These are phyloP conservation scores for Eupithecia pulchellata DNA, from an alignment of 2,888 invertebrate species.

Conservation along the genomic window DNA sequence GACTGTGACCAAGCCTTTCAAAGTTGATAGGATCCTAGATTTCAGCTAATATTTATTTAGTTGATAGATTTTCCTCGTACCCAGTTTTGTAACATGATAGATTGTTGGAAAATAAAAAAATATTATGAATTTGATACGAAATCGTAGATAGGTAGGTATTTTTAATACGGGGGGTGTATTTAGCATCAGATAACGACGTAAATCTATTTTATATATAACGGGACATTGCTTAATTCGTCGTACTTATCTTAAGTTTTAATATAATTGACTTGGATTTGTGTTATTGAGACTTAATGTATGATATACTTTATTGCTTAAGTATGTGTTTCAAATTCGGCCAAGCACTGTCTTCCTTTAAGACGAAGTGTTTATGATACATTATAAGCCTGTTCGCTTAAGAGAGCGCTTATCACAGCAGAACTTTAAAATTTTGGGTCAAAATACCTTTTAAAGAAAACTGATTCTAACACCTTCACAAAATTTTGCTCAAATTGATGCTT, in stretches of 20 bases:
- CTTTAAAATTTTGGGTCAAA: neutral
- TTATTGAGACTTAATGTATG: conserved; percentile 59
- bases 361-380: conserved; percentile 19
- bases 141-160: conserved; percentile 83
- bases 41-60: conserved; percentile 54
- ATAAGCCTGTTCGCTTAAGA: conserved; percentile 13
- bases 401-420: conserved; percentile 16
- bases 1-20: neutral
- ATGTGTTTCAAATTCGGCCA: conserved; percentile 50
- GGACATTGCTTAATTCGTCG: conserved; percentile 58
- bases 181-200: conserved; percentile 65
- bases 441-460: conserved; percentile 13
- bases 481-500: conserved; percentile 48
- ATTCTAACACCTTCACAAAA: conserved; percentile 29
- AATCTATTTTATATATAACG: conserved; percentile 33
- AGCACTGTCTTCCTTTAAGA: conserved; percentile 51
- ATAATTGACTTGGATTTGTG: conserved; percentile 37
- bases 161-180: conserved; percentile 78
- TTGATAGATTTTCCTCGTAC: conserved; percentile 59
- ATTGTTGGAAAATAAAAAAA: conserved; percentile 59
- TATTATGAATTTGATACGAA: conserved; percentile 81
- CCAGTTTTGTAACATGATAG: conserved; percentile 61
- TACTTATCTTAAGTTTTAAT: conserved; percentile 33
- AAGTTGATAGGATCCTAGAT: conserved; percentile 50
- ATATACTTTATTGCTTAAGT: conserved; percentile 59